A percentile compares a stretch with the other conserved stretches of the same genome.
These are phyloP conservation scores for Poeciliopsis occidentalis DNA, from an alignment of 2,113 vertebrate species.

Conservation along the genomic window DNA sequence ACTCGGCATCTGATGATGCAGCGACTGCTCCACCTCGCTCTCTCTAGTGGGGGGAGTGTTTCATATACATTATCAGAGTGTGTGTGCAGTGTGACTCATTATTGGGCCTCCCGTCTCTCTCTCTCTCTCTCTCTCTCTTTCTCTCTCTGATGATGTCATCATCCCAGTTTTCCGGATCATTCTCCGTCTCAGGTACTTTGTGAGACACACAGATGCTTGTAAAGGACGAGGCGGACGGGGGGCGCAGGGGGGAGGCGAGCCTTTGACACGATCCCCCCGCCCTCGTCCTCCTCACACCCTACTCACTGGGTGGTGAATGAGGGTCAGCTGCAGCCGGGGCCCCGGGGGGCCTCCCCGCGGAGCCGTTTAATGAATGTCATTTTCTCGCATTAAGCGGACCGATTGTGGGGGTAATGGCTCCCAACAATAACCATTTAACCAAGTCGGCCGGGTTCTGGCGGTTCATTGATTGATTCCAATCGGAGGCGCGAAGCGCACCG, in stretches of 20 bases:
- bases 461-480: constrained; percentile 83
- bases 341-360: constrained; percentile 82
- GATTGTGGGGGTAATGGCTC: constrained; percentile 90
- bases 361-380: constrained; percentile 89
- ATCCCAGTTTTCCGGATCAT: constrained; percentile 46
- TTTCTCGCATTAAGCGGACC: constrained; percentile 82
- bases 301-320: constrained; percentile 81
- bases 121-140: constrained; percentile 24
- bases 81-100: constrained; percentile 65
- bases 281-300: constrained; percentile 29
- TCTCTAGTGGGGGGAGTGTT: constrained; percentile 10
- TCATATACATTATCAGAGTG: constrained; percentile 57
- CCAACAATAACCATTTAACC: constrained; percentile 89
- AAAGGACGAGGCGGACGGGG: constrained; percentile 44
- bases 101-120: constrained; percentile 56
- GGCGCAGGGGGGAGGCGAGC: constrained; percentile 63
- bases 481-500: constrained; percentile 74
- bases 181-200: constrained; percentile 56
- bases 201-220: constrained; percentile 24
- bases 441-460: constrained; percentile 81
- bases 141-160: constrained; percentile 65
- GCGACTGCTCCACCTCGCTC: constrained; percentile 2
- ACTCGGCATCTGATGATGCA: constrained; percentile 41
- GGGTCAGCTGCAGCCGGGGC: constrained; percentile 86
- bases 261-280: constrained; percentile 74